Base-by-base conservation (phyloP, 2,888 invertebrate species). In the Gari tellinella region DNA sequence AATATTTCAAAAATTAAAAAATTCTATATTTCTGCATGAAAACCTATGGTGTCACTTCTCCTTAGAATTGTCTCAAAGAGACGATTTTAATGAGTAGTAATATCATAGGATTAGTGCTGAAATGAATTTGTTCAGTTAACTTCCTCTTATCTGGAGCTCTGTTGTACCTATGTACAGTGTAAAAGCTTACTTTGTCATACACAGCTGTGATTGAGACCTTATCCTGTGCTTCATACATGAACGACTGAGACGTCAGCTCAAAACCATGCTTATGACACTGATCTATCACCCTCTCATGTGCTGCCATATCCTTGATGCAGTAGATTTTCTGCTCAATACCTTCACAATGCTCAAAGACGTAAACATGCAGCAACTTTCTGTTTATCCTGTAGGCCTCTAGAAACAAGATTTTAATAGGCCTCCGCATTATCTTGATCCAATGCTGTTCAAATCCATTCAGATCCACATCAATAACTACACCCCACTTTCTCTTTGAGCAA, bases 391-490 rank as follows among this genome's bases (percentile, higher is more conserved):
- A 83, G 0, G 62, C 51, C 25, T 79, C 76, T 14, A 80, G 52
- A n/a, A 64, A 46, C 15, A 38, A 38, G 2, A 73, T 17, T 45
- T 37, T 45, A 37, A 51, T 67, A 3, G 48, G 46, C n/a, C 66
- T 43, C 26, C 61, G 43, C 15, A 38, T 56, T 43, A 43, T 38
- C 21, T 53, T 61, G 12, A 49, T 14, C 3, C 72, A n/a, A 45
- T 56, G 37, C 25, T 48, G 23, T 14, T 69, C 38, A 19, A 82
- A 55, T 3, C 64, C 49, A 21, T 57, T n/a, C 0, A 38, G n/a
- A 7, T 49, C 19, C n/a, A 82, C 40, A 56, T 83, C 75, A 23
- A 74, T 37, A 41, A 58, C 19, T 1, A 78, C 45, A 37, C 21
- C 51, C 62, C 68, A 77, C 0, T 66, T 0, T 25, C 14, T 17